Base-by-base conservation (phyloP, 2,888 invertebrate species). In the Lagria hirta region DNA sequence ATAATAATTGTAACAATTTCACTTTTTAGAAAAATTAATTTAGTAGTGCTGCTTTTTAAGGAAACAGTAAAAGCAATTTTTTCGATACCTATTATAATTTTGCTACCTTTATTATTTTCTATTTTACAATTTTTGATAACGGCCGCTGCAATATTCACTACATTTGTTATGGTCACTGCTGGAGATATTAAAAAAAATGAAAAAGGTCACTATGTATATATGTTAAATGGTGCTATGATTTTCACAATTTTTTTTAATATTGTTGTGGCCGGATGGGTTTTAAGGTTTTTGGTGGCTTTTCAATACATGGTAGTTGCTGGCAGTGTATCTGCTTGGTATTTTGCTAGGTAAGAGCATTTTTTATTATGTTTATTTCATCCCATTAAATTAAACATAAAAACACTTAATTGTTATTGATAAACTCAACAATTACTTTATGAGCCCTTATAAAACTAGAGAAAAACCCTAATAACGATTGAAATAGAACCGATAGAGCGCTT, bases 301-400 rank as follows among this genome's bases (percentile, higher is more conserved):
- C 81, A 83, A 55, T 80, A 81, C 58, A 75, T 82, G 69, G 73
- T 81, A 10, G 75, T 83, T 24, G 80, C 81, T 22, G 77, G 79
- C 3, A 72, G 81, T n/a, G 79, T 82, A 3, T 74, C 80, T 1
- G 73, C 71, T 5, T 83, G 83, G 83, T 83, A 79, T 59, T 83
- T 82, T 60, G 70, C 76, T 5, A 76, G 76, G 81, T 81, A 60
- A 54, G 52, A 11, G n/a, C n/a, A n/a, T n/a, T n/a, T n/a, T n/a
- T n/a, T n/a, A n/a, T n/a, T n/a, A n/a, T n/a, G n/a, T n/a, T n/a
- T n/a, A n/a, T n/a, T n/a, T n/a, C n/a, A n/a, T n/a, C n/a, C n/a
- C n/a, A n/a, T n/a, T n/a, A n/a, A n/a, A n/a, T n/a, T n/a, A n/a
- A n/a, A n/a, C n/a, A n/a, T n/a, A n/a, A n/a, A n/a, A n/a, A n/a